Conservation (phyloP, 53 echinoderm and acorn worm species). For the Echinometra lucunter region DNA sequence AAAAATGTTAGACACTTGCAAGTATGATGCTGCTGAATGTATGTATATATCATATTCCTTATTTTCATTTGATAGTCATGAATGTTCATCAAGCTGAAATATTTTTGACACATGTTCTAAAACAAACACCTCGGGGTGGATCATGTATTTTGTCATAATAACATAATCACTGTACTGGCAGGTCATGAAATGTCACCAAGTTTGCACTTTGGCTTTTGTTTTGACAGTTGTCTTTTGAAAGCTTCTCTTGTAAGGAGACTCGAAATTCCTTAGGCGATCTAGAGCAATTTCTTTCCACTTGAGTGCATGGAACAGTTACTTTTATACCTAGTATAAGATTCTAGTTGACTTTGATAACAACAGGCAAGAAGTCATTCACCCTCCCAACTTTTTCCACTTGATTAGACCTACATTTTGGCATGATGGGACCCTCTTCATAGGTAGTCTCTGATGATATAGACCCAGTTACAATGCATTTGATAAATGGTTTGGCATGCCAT, state of each 20-base stretch:
- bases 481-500: too few species aligned
- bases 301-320: not conserved
- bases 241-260: not conserved
- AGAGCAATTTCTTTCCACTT: not conserved
- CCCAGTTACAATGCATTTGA: not conserved
- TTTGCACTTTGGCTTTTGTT: conserved; percentile 3
- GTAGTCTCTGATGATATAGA: not conserved
- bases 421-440: not conserved
- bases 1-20: too few species aligned
- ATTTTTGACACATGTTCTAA: not conserved
- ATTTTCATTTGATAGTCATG: not conserved
- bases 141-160: not conserved
- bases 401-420: not conserved
- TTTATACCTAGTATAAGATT: not conserved
- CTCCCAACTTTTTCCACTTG: not conserved
- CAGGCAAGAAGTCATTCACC: not conserved
- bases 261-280: not conserved
- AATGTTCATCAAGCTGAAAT: not conserved
- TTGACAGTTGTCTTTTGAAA: not conserved
- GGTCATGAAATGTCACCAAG: not conserved
- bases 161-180: not conserved
- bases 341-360: not conserved
- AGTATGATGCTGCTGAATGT: too few species aligned
- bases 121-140: not conserved
- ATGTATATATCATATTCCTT: too few species aligned